A percentile compares a stretch with the other conserved stretches of the same genome.
Evolutionary conservation across 2,888 invertebrate species (phyloP).

Genomic region (Tipula vernalis): DNA sequence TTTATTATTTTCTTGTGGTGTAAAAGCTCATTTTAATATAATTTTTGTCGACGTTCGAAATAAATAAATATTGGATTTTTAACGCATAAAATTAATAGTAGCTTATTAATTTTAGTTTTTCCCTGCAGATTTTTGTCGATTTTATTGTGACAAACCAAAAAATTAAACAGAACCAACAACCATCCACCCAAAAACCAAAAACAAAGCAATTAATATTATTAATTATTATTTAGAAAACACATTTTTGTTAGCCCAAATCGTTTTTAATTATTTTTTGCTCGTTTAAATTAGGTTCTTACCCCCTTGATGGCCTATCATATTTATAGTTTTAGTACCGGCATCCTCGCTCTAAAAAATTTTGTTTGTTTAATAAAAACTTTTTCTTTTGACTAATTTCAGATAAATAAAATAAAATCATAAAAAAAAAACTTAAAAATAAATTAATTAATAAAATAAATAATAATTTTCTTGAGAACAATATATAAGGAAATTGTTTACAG

Average conservation of each 20-base stretch:
- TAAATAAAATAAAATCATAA: background rate
- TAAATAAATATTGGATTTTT: background rate
- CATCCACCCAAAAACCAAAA: slow-evolving; percentile 7
- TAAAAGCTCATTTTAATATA: background rate
- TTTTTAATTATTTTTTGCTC: background rate
- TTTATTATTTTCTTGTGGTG: background rate
- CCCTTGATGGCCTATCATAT: slow-evolving; percentile 86
- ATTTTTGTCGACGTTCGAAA: background rate
- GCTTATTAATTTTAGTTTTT: background rate
- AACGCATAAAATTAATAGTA: background rate
- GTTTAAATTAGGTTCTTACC: slow-evolving; percentile 54
- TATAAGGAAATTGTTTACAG: background rate
- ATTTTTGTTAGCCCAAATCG: background rate
- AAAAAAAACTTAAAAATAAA: background rate
- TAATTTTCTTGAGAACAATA: background rate
- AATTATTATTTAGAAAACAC: background rate
- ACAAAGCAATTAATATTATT: background rate
- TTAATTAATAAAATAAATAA: background rate
- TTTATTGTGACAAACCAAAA: background rate
- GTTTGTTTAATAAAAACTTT: background rate
- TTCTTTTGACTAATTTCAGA: background rate
- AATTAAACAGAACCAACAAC: background rate
- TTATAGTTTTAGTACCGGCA: slow-evolving; percentile 79
- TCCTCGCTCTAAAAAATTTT: slow-evolving; percentile 67
- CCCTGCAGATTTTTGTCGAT: background rate